A percentile compares a stretch with the other conserved stretches of the same genome.
phyloP scores from a whole-genome alignment of 2,797 vertebrate species.

The Kryptolebias ocellatus region DNA sequence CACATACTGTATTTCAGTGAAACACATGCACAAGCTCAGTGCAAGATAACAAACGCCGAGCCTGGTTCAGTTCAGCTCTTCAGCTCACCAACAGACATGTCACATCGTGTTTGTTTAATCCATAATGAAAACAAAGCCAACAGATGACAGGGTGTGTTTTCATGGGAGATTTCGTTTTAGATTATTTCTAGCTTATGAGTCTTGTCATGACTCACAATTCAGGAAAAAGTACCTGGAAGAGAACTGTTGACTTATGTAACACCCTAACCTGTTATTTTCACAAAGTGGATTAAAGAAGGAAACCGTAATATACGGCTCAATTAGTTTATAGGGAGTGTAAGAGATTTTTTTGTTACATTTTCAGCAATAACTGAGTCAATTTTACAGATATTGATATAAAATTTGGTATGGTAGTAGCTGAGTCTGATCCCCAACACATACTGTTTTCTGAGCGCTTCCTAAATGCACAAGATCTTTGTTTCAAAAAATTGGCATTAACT shows the following conservation, averaged over 20 bases:
- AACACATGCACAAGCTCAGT: neutral
- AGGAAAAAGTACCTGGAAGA: constrained; percentile 1
- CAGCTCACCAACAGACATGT: constrained; percentile 4
- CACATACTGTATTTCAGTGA: neutral
- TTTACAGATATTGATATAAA: no score
- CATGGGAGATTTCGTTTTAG: neutral
- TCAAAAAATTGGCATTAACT: no score
- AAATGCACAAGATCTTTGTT: no score
- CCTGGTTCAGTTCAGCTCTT: neutral
- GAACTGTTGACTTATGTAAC: neutral
- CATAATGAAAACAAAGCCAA: neutral
- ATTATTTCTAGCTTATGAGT: constrained; percentile 5
- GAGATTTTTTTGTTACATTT: neutral
- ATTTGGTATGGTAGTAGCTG: no score
- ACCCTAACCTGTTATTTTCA: neutral
- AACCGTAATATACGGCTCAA: neutral
- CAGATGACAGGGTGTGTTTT: constrained; percentile 13
- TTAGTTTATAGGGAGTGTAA: neutral
- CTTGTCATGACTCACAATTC: constrained; percentile 1
- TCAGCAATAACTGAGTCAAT: neutral
- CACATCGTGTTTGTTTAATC: constrained; percentile 15
- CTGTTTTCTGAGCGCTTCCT: no score
- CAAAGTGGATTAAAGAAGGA: neutral
- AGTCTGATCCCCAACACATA: no score
- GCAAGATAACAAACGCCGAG: neutral